Evolutionary conservation across 2,113 vertebrate species (phyloP).

Genomic region (Grantiella picta): DNA sequence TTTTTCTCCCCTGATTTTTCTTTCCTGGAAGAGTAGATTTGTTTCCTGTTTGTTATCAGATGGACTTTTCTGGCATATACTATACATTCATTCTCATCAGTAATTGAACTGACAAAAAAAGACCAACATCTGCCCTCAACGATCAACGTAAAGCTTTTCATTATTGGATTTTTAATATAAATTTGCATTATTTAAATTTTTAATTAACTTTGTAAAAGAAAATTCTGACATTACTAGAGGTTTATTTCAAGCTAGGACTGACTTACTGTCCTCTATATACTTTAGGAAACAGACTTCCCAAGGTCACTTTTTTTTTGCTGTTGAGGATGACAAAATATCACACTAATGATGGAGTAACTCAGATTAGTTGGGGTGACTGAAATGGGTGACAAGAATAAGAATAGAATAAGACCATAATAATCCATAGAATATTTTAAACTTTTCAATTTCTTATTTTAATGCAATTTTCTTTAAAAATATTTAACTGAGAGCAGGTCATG

Average conservation of each 20-base stretch:
- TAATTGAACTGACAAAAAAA: background rate
- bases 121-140: background rate
- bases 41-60: background rate
- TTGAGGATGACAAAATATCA: background rate
- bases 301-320: background rate
- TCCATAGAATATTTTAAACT: background rate
- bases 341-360: background rate
- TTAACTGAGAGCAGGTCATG: background rate
- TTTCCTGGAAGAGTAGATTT: background rate
- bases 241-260: background rate
- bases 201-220: background rate
- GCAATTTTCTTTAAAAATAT: background rate
- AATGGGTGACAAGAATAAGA: background rate
- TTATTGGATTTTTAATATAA: background rate
- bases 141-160: background rate
- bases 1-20: background rate
- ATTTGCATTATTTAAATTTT: constrained; percentile 13
- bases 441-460: background rate
- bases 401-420: background rate
- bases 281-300: background rate
- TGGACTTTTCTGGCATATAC: constrained; percentile 17
- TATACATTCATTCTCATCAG: constrained; percentile 6
- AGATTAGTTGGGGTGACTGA: background rate
- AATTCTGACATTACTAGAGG: background rate
- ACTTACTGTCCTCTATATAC: background rate